These are phyloP conservation scores for Ochotona curzoniae DNA, from an alignment of 2,113 vertebrate species.

Conservation along the genomic window DNA sequence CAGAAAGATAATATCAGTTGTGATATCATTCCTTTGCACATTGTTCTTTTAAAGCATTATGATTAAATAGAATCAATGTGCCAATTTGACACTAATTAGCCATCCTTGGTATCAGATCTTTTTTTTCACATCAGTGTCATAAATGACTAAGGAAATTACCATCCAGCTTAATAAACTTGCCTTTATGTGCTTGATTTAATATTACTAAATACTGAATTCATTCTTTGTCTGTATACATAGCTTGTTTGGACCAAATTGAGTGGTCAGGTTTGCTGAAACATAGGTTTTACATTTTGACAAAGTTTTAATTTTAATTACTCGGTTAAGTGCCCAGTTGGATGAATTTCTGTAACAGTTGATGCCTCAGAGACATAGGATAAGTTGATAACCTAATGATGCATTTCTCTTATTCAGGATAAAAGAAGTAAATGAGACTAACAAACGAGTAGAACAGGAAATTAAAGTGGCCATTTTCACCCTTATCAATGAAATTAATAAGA, in stretches of 20 bases:
- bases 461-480: constrained; percentile 99
- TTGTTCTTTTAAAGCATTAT: constrained; percentile 54
- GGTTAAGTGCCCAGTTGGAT: constrained; percentile 68
- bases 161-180: constrained; percentile 16
- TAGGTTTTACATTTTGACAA: constrained; percentile 52
- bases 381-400: constrained; percentile 74
- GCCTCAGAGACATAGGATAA: constrained; percentile 61
- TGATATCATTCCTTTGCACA: constrained; percentile 30
- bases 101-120: background rate
- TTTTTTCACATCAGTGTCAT: constrained; percentile 18
- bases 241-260: constrained; percentile 61
- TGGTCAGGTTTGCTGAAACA: constrained; percentile 51
- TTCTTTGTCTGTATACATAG: constrained; percentile 47
- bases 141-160: constrained; percentile 5
- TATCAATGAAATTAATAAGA: constrained; percentile 99
- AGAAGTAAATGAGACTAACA: constrained; percentile 97
- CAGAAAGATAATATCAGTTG: constrained; percentile 43
- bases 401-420: constrained; percentile 92
- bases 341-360: constrained; percentile 72
- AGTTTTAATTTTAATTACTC: constrained; percentile 61
- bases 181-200: constrained; percentile 64
- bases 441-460: constrained; percentile 98
- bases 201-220: constrained; percentile 35
- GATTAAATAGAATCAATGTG: constrained; percentile 22
- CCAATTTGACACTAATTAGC: constrained; percentile 3